Conservation (phyloP, 2,888 invertebrate species). For the Lithophane socia region DNA sequence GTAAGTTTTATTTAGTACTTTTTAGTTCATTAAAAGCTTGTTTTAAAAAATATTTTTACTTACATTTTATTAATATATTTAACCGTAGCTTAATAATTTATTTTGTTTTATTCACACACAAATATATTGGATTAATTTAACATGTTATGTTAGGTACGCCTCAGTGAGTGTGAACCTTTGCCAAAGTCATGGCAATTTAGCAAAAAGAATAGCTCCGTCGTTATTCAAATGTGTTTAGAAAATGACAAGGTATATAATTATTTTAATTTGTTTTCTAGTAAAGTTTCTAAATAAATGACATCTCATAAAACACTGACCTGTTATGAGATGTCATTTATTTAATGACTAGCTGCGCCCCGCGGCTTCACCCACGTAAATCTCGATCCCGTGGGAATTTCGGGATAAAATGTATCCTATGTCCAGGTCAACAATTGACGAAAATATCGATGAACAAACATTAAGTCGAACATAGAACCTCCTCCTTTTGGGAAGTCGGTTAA, state of each 20-base stretch:
- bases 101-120: not conserved
- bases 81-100: not conserved
- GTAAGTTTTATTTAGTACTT: too few species aligned
- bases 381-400: too few species aligned
- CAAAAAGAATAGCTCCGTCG: slow-evolving; percentile 19
- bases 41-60: too few species aligned
- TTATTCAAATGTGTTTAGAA: slow-evolving; percentile 31
- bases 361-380: too few species aligned
- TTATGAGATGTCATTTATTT: slow-evolving; percentile 23
- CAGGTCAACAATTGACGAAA: too few species aligned
- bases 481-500: too few species aligned
- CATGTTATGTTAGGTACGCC: slow-evolving; percentile 3
- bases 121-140: not conserved
- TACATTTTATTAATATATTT: too few species aligned
- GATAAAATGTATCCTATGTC: too few species aligned
- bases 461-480: too few species aligned
- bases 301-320: too few species aligned
- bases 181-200: slow-evolving; percentile 17
- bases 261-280: not conserved
- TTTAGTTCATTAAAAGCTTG: too few species aligned
- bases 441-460: too few species aligned
- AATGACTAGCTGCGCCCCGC: not conserved
- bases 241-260: slow-evolving; percentile 5
- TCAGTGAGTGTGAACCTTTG: slow-evolving; percentile 16
- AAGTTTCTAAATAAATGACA: not conserved